Evolutionary conservation across 2,888 invertebrate species (phyloP).

Genomic region (Abscondita cerata): DNA sequence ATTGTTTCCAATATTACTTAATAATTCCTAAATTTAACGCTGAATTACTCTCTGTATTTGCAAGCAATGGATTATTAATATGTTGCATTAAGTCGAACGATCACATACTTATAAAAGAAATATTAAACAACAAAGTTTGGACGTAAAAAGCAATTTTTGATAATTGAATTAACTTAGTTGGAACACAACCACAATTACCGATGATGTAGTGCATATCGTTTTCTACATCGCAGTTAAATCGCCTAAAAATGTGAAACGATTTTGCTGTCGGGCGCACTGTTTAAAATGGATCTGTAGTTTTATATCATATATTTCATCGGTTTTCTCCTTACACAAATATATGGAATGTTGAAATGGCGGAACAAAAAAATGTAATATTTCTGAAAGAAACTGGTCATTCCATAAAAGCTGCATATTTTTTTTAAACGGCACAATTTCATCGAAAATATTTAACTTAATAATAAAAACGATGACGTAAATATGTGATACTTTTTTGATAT

Average conservation of each 20-base stretch:
- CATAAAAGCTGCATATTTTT: constrained; percentile 21
- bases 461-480: not conserved
- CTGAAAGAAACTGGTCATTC: constrained; percentile 7
- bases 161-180: constrained; percentile 16
- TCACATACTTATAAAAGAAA: no score
- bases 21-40: no score
- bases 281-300: constrained; percentile 30
- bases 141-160: constrained; percentile 2
- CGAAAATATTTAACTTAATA: not conserved
- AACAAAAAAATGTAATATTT: constrained; percentile 28
- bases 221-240: constrained; percentile 29
- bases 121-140: not conserved
- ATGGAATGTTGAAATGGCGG: constrained; percentile 11
- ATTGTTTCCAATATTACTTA: no score
- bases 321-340: constrained; percentile 21
- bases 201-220: constrained; percentile 21
- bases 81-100: no score
- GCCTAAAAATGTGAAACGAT: constrained; percentile 32
- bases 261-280: constrained; percentile 28
- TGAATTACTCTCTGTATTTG: no score
- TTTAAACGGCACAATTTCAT: not conserved
- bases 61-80: no score
- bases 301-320: constrained; percentile 30
- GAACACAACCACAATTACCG: constrained; percentile 30
- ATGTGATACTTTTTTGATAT: no score